Base-by-base conservation (phyloP, 2,888 invertebrate species). In the Spisula solida region DNA sequence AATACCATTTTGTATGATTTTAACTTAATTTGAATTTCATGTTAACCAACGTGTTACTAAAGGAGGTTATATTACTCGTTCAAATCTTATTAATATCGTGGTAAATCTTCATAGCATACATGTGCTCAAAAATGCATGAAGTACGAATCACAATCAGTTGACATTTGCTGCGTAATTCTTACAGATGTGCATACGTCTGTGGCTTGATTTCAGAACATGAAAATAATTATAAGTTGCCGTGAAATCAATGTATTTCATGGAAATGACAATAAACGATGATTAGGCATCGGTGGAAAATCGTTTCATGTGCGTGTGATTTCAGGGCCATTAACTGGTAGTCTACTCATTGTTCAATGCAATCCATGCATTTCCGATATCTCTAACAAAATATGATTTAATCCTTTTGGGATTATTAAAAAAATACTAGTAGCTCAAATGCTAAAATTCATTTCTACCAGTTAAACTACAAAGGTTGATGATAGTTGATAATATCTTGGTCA, bases 101-200 rank as follows among this genome's bases (percentile, higher is more conserved):
- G 20, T n/a, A 25, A 66, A 25, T 25, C n/a, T 25, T 66, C n/a
- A n/a, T n/a, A n/a, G 60, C n/a, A 66, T 41, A 41, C 41, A 41
- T 66, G 60, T 66, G 60, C 60, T 66, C 60, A 66, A 25, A 66
- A 66, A 66, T 66, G 60, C 60, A 66, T 66, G 25, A 66, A 66
- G 5, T n/a, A 75, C 75, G 10, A 34, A 31, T 34, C 14, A 75
- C 75, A 75, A 75, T 75, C 16, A 31, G 75, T 75, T 18, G 34
- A 31, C 75, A 75, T 75, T 75, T 75, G 75, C 34, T 75, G 34
- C 75, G 31, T 75, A 34, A 31, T 34, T 75, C 34, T 34, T 75
- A 75, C 75, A 75, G 75, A 75, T 75, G 75, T 75, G 31, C 31
- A 12, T 8, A 34, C 31, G 34, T 16, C 75, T 34, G 34, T 5